These are phyloP conservation scores for Orgyia antiqua DNA, from an alignment of 2,888 invertebrate species.

Conservation along the genomic window DNA sequence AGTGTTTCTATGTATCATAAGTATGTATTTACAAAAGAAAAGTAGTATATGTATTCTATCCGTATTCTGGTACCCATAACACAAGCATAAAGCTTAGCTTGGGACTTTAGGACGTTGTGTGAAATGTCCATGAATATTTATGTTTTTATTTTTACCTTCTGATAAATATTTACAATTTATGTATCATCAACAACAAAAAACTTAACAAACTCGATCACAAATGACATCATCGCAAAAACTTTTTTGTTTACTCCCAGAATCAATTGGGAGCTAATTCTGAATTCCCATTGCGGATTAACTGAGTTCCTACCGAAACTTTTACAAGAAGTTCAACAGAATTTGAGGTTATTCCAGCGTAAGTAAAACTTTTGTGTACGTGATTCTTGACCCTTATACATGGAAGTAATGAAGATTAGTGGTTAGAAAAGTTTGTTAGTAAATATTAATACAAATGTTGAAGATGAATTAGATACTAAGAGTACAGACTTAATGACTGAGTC, in stretches of 20 bases:
- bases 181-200: too few species aligned
- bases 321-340: conserved; percentile 17
- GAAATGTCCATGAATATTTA: too few species aligned
- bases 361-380: conserved; percentile 7
- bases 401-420: conserved; percentile 8
- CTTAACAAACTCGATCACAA: too few species aligned
- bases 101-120: too few species aligned
- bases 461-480: neutral
- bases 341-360: conserved; percentile 8
- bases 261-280: conserved; percentile 21
- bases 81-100: too few species aligned
- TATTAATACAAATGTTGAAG: neutral
- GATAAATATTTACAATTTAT: too few species aligned
- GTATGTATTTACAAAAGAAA: too few species aligned
- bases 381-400: conserved; percentile 11
- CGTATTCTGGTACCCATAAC: too few species aligned
- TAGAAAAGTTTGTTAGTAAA: conserved; percentile 4
- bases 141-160: too few species aligned
- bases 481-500: too few species aligned
- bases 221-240: conserved; percentile 15
- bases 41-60: too few species aligned
- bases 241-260: conserved; percentile 12
- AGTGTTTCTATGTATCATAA: too few species aligned
- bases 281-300: conserved; percentile 15
- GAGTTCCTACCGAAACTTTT: conserved; percentile 6